Conservation (phyloP, 2,797 vertebrate genomes). For the Spheniscus humboldti region DNA sequence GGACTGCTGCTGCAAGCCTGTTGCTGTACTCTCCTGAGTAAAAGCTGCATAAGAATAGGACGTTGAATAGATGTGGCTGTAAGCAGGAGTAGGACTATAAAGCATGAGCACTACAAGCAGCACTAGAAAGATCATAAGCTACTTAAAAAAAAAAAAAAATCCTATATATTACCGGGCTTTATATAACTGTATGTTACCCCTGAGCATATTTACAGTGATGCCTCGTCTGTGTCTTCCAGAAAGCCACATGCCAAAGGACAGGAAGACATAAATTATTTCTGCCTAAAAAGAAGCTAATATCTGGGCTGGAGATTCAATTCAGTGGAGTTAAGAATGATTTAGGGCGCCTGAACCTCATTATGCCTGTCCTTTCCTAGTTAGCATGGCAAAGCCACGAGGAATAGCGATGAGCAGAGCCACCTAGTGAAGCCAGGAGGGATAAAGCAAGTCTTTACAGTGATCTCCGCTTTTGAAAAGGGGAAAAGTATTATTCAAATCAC, state of each 20-base stretch:
- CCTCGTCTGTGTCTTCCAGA: not conserved
- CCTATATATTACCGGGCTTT: not conserved
- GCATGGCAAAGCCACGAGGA: not conserved
- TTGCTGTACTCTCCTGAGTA: not conserved
- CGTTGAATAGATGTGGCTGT: not conserved
- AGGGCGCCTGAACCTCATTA: not conserved
- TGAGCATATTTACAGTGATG: not conserved
- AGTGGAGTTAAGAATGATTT: not conserved
- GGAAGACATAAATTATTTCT: not conserved
- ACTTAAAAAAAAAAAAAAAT: not conserved
- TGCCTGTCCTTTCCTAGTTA: not conserved
- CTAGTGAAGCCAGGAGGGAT: not conserved
- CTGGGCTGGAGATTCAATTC: not conserved
- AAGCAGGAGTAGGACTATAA: not conserved
- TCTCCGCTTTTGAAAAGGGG: not conserved
- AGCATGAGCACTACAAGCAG: not conserved
- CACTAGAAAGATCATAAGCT: not conserved
- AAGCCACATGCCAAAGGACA: not conserved
- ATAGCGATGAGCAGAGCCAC: not conserved
- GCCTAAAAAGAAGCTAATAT: not conserved
- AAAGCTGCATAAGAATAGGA: not conserved
- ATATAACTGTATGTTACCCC: not conserved
- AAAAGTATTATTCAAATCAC: not conserved
- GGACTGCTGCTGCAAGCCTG: not conserved
- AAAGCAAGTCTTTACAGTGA: not conserved